A percentile compares a stretch with the other conserved stretches of the same genome.
phyloP scores from a whole-genome alignment of 2,888 invertebrate species.

The Drosophila neutralis region DNA sequence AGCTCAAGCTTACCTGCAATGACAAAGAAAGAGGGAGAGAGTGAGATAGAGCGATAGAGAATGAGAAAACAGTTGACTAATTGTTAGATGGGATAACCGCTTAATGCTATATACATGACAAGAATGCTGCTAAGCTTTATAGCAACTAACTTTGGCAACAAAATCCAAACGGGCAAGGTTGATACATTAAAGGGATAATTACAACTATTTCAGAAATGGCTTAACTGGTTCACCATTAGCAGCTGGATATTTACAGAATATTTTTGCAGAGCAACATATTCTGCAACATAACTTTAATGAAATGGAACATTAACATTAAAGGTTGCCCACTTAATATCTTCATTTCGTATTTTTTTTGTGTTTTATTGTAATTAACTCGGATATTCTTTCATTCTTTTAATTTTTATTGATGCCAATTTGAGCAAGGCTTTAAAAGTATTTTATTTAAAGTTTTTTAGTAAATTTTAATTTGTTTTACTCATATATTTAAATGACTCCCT shows the following conservation, averaged over 20 bases:
- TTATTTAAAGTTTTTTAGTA: neutral
- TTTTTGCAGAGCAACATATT: neutral
- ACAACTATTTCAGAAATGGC: neutral
- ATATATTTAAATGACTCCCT: neutral
- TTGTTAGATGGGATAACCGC: slow-evolving; percentile 36
- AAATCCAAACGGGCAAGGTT: neutral
- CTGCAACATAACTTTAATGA: neutral
- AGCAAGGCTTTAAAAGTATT: neutral
- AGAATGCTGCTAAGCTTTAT: slow-evolving; percentile 10
- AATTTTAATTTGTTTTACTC: neutral
- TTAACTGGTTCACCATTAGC: neutral
- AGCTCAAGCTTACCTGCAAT: slow-evolving; percentile 57
- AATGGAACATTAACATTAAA: neutral
- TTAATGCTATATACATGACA: slow-evolving; percentile 12
- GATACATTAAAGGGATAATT: slow-evolving; percentile 9
- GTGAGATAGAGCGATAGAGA: slow-evolving; percentile 2
- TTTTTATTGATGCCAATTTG: neutral
- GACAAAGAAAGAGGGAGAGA: slow-evolving; percentile 14
- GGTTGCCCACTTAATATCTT: neutral
- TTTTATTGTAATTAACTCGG: neutral
- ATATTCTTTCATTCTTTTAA: too few species aligned
- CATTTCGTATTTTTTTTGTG: neutral
- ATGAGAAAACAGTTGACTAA: slow-evolving; percentile 38
- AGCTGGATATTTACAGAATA: neutral
- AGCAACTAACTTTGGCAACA: slow-evolving; percentile 8